These are phyloP conservation scores for Leptatherina wallacei DNA, from an alignment of 2,797 vertebrate genomes.

Conservation along the genomic window DNA sequence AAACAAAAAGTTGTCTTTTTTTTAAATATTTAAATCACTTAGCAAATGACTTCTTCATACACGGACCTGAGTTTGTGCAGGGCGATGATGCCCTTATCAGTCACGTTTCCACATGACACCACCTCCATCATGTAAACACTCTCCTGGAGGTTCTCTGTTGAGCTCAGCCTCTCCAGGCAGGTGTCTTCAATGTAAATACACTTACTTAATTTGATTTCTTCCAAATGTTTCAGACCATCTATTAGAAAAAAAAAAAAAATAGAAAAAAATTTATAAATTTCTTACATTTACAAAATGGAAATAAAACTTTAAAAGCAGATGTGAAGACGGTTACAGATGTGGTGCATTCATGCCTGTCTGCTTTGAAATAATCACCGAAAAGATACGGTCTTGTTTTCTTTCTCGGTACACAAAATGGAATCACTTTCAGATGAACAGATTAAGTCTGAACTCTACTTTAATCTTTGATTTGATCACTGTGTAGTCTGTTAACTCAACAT, in stretches of 20 bases:
- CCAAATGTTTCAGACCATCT: slow-evolving; percentile 90
- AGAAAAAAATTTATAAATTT: too few relatives aligned
- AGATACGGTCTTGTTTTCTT: too few relatives aligned
- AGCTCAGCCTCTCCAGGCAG: slow-evolving; percentile 89
- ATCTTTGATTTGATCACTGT: slow-evolving; percentile 39
- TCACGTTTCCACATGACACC: slow-evolving; percentile 94
- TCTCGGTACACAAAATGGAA: slow-evolving; percentile 47
- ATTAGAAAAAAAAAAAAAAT: slow-evolving; percentile 5
- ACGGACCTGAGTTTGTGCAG: slow-evolving; percentile 88
- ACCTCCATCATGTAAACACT: slow-evolving; percentile 87
- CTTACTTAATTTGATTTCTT: slow-evolving; percentile 89
- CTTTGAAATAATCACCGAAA: too few relatives aligned
- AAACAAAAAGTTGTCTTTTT: too few relatives aligned
- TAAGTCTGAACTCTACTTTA: slow-evolving; percentile 33
- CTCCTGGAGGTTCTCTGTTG: slow-evolving; percentile 86
- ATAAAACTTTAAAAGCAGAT: neutral
- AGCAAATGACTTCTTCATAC: too few relatives aligned
- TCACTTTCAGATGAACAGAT: neutral
- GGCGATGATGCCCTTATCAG: slow-evolving; percentile 88
- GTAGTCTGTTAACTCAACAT: neutral
- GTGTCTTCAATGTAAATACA: slow-evolving; percentile 93
- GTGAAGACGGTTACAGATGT: neutral
- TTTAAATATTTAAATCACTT: too few relatives aligned
- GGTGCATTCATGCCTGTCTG: neutral
- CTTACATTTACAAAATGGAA: neutral